Evolutionary conservation across 2,888 invertebrate species (phyloP).

Genomic region (Drosophila glabriapex): DNA sequence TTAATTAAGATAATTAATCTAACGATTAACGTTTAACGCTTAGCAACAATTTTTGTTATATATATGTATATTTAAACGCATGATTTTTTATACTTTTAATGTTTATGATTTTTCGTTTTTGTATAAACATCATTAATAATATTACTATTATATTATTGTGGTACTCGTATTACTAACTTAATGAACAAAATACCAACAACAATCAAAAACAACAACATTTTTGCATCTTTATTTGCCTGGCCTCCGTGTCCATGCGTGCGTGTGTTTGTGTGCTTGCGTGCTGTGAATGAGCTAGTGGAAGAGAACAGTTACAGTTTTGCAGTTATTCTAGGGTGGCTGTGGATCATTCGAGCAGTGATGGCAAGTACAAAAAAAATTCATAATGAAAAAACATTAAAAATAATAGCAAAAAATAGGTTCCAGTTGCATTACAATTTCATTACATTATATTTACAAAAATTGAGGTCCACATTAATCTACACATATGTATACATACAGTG

Average conservation of each 20-base stretch:
- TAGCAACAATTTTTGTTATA: conserved; percentile 45
- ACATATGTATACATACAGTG: no score
- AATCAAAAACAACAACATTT: conserved; percentile 2
- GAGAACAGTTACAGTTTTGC: conserved; percentile 1
- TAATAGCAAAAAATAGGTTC: background rate
- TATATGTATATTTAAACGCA: conserved; percentile 44
- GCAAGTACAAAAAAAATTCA: conserved; percentile 22
- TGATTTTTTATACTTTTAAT: conserved; percentile 57
- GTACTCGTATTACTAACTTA: conserved; percentile 60
- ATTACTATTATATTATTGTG: conserved; percentile 48
- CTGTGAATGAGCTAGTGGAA: conserved; percentile 31
- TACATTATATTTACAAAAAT: background rate
- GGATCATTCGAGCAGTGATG: conserved; percentile 4
- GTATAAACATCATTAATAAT: conserved; percentile 41
- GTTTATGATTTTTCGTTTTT: conserved; percentile 39
- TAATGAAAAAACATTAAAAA: background rate
- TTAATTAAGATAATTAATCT: conserved; percentile 42
- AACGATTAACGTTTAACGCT: conserved; percentile 41
- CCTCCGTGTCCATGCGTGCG: conserved; percentile 20
- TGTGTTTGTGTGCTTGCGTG: conserved; percentile 28
- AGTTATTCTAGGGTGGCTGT: background rate
- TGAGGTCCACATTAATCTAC: background rate
- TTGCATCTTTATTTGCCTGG: conserved; percentile 43
- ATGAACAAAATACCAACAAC: conserved; percentile 12
- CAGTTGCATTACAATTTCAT: background rate